These are phyloP conservation scores for Cheilosia vernalis DNA, from an alignment of 2,888 invertebrate genomes.

Conservation along the genomic window DNA sequence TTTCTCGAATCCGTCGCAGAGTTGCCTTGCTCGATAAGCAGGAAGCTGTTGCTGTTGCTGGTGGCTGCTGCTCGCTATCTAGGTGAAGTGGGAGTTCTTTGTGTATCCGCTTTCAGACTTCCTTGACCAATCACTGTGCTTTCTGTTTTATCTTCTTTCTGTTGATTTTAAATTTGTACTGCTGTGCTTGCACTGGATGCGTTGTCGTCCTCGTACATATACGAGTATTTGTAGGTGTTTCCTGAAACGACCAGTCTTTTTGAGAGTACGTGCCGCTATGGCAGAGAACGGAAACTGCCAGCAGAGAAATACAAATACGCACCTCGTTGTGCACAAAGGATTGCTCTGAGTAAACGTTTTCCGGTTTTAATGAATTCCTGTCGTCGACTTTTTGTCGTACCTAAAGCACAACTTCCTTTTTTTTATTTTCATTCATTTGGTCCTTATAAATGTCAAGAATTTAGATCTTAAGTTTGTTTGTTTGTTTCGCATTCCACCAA, in stretches of 20 bases:
- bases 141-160: background rate
- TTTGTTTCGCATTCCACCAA: background rate
- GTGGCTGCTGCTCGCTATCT: slow-evolving; percentile 4
- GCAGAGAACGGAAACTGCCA: slow-evolving; percentile 30
- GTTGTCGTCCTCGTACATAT: background rate
- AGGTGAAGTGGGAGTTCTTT: slow-evolving; percentile 27
- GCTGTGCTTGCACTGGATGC: slow-evolving; percentile 50
- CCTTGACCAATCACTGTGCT: slow-evolving; percentile 66
- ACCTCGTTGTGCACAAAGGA: slow-evolving; percentile 56
- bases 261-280: slow-evolving; percentile 44
- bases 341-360: slow-evolving; percentile 63
- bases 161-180: slow-evolving; percentile 68
- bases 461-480: slow-evolving; percentile 49
- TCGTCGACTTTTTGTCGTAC: background rate
- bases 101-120: slow-evolving; percentile 36
- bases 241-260: slow-evolving; percentile 14
- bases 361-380: slow-evolving; percentile 65
- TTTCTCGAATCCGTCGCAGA: slow-evolving; percentile 48
- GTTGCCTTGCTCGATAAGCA: slow-evolving; percentile 44
- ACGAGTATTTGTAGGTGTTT: background rate
- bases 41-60: slow-evolving; percentile 40
- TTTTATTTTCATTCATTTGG: background rate
- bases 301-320: slow-evolving; percentile 67
- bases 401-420: no score
- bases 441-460: slow-evolving; percentile 56